These are phyloP conservation scores for Papilio polytes DNA, from an alignment of 1,140 invertebrate species.

Conservation along the genomic window DNA sequence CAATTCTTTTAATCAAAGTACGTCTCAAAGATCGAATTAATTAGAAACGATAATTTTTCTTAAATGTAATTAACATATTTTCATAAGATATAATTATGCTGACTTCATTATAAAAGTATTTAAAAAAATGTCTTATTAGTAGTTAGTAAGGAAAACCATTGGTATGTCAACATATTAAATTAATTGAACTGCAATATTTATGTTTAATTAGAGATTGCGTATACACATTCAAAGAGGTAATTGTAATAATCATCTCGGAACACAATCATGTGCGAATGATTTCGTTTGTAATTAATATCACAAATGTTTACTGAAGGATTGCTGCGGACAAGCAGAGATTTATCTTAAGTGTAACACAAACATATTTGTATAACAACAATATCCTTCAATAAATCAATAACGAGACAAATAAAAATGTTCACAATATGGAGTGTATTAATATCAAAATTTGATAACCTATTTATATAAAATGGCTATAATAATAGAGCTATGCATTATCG, in stretches of 20 bases:
- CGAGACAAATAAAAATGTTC: slow-evolving; percentile 7
- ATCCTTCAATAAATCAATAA: slow-evolving; percentile 9
- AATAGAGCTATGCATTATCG: not conserved
- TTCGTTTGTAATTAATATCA: not conserved
- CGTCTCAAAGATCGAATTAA: too few species aligned
- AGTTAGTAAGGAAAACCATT: not conserved
- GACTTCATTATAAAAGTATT: too few species aligned
- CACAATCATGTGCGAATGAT: not conserved
- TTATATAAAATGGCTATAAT: not conserved
- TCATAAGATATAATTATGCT: too few species aligned
- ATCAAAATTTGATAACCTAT: slow-evolving; percentile 17
- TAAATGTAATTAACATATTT: too few species aligned
- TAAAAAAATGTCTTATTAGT: not conserved
- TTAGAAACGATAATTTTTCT: too few species aligned
- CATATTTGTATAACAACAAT: slow-evolving; percentile 9
- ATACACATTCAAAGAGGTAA: not conserved
- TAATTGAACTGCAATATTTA: not conserved
- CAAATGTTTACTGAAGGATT: not conserved
- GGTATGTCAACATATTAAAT: not conserved
- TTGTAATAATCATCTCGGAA: not conserved
- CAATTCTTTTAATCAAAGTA: not conserved
- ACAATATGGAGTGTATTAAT: not conserved
- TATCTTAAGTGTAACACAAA: slow-evolving; percentile 9
- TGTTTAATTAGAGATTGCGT: slow-evolving; percentile 4
- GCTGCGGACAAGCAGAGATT: not conserved